Conservation (phyloP, 2,797 vertebrate genomes). For the Pelochelys cantorii region DNA sequence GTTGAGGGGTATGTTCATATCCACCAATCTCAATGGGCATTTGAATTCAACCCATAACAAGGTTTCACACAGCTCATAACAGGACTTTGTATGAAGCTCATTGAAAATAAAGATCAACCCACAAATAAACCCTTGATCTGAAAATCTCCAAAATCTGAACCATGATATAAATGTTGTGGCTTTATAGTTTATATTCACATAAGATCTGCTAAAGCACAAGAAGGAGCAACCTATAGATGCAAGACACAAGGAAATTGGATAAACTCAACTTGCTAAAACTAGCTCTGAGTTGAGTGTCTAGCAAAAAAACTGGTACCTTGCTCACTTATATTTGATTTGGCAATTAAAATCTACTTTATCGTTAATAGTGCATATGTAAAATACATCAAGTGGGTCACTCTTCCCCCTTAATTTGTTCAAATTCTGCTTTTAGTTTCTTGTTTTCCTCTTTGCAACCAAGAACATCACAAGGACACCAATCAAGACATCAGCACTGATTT, state of each 20-base stretch:
- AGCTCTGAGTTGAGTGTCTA: background rate
- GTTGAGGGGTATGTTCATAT: background rate
- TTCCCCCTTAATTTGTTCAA: constrained; percentile 14
- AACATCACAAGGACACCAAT: constrained; percentile 49
- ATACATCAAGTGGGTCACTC: background rate
- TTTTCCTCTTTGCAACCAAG: constrained; percentile 35
- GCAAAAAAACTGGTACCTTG: background rate
- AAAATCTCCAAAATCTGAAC: background rate
- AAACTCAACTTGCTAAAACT: background rate
- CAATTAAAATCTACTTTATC: background rate
- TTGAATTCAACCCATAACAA: background rate
- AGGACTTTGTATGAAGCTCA: background rate
- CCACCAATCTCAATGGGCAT: background rate
- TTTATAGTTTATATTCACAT: background rate
- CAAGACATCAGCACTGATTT: constrained; percentile 55
- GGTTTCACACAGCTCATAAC: background rate
- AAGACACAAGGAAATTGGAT: background rate
- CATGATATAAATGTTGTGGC: background rate
- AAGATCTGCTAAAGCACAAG: background rate
- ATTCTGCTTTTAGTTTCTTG: background rate
- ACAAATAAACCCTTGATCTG: background rate
- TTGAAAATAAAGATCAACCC: constrained; percentile 9
- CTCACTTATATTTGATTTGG: background rate
- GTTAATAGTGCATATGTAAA: background rate
- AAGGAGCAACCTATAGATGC: background rate